Percentiles rank a stretch among this genome's conserved stretches.
These are phyloP conservation scores for Pollenia labialis DNA, from an alignment of 2,888 invertebrate genomes.

Conservation along the genomic window DNA sequence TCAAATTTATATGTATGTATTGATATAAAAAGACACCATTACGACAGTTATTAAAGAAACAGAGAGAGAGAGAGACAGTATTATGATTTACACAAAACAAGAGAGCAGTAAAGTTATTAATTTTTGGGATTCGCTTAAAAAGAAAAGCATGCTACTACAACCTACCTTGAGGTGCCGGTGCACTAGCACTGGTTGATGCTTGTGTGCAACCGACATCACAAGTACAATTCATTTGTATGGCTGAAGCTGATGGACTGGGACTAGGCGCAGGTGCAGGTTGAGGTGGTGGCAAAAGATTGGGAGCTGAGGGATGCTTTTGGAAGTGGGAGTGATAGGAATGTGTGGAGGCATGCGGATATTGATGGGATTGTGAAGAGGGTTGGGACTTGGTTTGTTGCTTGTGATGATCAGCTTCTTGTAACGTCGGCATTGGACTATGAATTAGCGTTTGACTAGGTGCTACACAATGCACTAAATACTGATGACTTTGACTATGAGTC, in stretches of 20 bases:
- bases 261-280: slow-evolving; percentile 79
- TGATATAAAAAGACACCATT: slow-evolving; percentile 61
- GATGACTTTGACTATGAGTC: slow-evolving; percentile 82
- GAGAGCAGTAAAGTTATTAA: slow-evolving; percentile 4
- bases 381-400: slow-evolving; percentile 76
- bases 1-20: slow-evolving; percentile 6
- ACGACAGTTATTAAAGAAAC: slow-evolving; percentile 61
- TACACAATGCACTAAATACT: slow-evolving; percentile 82
- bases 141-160: slow-evolving; percentile 83
- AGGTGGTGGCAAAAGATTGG: slow-evolving; percentile 79
- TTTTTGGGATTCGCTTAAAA: not conserved
- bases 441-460: slow-evolving; percentile 79
- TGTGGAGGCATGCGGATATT: slow-evolving; percentile 65
- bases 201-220: slow-evolving; percentile 80
- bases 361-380: slow-evolving; percentile 74
- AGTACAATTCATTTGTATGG: slow-evolving; percentile 79
- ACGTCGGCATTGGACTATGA: slow-evolving; percentile 81
- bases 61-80: slow-evolving; percentile 45
- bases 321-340: slow-evolving; percentile 80
- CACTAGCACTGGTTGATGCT: slow-evolving; percentile 74
- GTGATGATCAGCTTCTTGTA: slow-evolving; percentile 79
- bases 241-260: slow-evolving; percentile 79
- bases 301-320: slow-evolving; percentile 82
- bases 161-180: slow-evolving; percentile 83
- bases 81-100: slow-evolving; percentile 55